Evolutionary conservation across 2,888 invertebrate genomes (phyloP).

Genomic region (Drosophila colorata): DNA sequence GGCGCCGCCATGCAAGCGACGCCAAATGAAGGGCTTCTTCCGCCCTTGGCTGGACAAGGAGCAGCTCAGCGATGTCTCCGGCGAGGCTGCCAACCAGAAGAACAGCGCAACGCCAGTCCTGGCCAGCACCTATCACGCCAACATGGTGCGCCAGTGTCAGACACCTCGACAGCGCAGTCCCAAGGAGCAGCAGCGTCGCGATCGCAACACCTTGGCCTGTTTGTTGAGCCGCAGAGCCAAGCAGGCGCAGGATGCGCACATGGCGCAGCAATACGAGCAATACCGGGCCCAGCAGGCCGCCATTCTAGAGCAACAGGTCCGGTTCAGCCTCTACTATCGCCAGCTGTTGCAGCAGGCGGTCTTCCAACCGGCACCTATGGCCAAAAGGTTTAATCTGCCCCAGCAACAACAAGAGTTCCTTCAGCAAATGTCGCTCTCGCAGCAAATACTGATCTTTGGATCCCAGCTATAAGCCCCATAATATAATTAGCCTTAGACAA

Average conservation of each 20-base stretch:
- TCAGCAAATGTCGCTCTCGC: constrained; percentile 68
- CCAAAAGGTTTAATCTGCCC: constrained; percentile 32
- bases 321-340: constrained; percentile 73
- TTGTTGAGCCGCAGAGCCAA: constrained; percentile 63
- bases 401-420: constrained; percentile 69
- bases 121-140: constrained; percentile 57
- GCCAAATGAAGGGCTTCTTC: constrained; percentile 48
- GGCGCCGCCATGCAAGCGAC: constrained; percentile 44
- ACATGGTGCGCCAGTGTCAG: constrained; percentile 69
- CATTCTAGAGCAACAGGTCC: constrained; percentile 65
- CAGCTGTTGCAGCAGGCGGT: constrained; percentile 68
- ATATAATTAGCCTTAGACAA: too few species aligned
- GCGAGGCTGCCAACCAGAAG: constrained; percentile 2
- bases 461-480: constrained; percentile 19
- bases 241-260: constrained; percentile 59
- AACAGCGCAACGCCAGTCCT: background rate
- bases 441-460: constrained; percentile 66
- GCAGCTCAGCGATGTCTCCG: constrained; percentile 23
- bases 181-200: constrained; percentile 79
- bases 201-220: constrained; percentile 71
- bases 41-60: constrained; percentile 68
- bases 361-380: constrained; percentile 41
- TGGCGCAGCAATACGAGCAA: constrained; percentile 65
- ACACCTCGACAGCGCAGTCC: constrained; percentile 51
- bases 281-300: constrained; percentile 54